Conservation (phyloP, 2,888 invertebrate genomes). For the Eupithecia subfuscata region DNA sequence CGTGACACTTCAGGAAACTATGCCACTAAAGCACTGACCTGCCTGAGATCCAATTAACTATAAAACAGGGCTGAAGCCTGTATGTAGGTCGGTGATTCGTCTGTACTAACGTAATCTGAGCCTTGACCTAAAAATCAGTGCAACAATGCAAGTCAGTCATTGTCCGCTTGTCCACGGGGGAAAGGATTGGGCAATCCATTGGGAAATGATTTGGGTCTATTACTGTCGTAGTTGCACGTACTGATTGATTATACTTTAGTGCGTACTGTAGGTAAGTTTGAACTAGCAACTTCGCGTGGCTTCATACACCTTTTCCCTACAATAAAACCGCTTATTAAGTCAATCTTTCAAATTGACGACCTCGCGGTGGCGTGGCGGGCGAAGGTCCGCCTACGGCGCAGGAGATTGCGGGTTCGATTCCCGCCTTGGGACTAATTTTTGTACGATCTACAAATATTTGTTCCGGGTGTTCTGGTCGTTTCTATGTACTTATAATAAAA, state of each 20-base stretch:
- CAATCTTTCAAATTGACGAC: no score
- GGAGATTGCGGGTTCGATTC: no score
- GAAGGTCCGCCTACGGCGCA: no score
- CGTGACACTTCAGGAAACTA: constrained; percentile 9
- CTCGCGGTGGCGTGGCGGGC: no score
- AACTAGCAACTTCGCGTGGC: not conserved
- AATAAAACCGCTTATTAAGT: not conserved
- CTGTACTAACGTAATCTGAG: constrained; percentile 1
- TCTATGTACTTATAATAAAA: no score
- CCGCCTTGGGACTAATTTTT: no score
- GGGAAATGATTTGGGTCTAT: not conserved
- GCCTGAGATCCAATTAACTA: constrained; percentile 3
- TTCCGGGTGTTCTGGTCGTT: no score
- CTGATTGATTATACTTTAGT: not conserved
- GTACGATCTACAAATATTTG: no score
- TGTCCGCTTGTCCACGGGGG: constrained; percentile 9
- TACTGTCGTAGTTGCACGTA: not conserved
- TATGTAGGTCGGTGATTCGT: constrained; percentile 8
- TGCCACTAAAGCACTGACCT: constrained; percentile 7
- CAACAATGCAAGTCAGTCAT: constrained; percentile 31
- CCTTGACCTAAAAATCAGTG: constrained; percentile 25
- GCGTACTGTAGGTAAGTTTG: not conserved
- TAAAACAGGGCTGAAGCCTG: constrained; percentile 1
- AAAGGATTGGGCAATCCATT: constrained; percentile 15
- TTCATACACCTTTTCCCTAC: not conserved